Evolutionary conservation across 2,888 invertebrate genomes (phyloP).

Genomic region (Acanthosoma haemorrhoidale): DNA sequence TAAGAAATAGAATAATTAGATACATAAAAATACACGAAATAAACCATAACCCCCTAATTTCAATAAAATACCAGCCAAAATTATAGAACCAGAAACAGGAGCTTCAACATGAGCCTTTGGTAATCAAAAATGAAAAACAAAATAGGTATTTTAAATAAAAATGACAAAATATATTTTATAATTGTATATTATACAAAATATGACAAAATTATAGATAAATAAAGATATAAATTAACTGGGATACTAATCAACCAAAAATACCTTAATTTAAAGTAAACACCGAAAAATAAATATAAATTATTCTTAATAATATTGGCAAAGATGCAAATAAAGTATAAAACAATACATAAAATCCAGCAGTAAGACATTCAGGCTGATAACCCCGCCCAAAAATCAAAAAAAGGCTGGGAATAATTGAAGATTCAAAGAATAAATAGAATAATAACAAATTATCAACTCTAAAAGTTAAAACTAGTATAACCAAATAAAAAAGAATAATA

Average conservation of each 20-base stretch:
- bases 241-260: conserved; percentile 44
- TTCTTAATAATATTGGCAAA: conserved; percentile 56
- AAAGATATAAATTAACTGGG: no score
- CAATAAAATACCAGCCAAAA: conserved; percentile 66
- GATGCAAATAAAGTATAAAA: no score
- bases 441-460: no score
- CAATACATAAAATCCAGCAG: conserved; percentile 63
- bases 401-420: conserved; percentile 61
- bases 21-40: conserved; percentile 53
- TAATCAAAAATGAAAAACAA: conserved; percentile 60
- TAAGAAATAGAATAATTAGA: conserved; percentile 50
- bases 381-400: no score
- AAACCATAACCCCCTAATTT: conserved; percentile 68
- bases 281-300: conserved; percentile 55
- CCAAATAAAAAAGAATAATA: conserved; percentile 52
- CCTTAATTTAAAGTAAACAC: neutral
- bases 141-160: conserved; percentile 13
- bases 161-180: no score
- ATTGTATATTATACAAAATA: no score
- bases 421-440: conserved; percentile 67
- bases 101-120: conserved; percentile 73
- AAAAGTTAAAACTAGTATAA: conserved; percentile 64
- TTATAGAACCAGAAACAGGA: conserved; percentile 65
- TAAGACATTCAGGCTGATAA: conserved; percentile 63
- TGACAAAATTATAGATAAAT: no score